Evolutionary conservation across 37 sponge, comb jelly and placozoan genomes (phyloP).

Genomic region (Trichoplax adhaerens): DNA sequence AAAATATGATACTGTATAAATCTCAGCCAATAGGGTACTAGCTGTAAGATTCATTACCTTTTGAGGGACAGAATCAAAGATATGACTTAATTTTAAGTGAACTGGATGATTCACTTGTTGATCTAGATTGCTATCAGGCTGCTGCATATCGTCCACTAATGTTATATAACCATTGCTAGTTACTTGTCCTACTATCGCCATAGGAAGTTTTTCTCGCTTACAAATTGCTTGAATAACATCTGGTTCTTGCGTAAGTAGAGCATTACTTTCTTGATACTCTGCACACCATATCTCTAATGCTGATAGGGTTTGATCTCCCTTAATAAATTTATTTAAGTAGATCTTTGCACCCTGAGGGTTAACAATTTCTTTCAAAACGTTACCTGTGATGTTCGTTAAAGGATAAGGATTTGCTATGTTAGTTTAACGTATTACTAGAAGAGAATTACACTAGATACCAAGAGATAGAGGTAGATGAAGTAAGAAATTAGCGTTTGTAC

Average conservation of each 20-base stretch:
- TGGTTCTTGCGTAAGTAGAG: slow-evolving; percentile 3
- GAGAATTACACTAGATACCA: too few relatives aligned
- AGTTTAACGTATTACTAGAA: too few relatives aligned
- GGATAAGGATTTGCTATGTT: too few relatives aligned
- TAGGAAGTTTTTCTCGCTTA: background rate
- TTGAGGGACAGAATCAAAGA: slow-evolving; percentile 1
- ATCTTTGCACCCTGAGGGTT: slow-evolving; percentile 10
- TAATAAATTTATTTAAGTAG: background rate
- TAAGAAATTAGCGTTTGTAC: too few relatives aligned
- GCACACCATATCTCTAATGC: slow-evolving; percentile 12
- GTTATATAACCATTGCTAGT: slow-evolving; percentile 5
- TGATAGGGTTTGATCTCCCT: slow-evolving; percentile 10
- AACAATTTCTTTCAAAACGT: slow-evolving; percentile 17
- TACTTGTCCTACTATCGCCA: slow-evolving; percentile 3
- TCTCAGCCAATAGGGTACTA: too few relatives aligned
- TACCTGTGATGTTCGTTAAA: background rate
- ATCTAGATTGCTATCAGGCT: background rate
- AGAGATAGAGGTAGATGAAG: too few relatives aligned
- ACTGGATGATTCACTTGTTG: background rate
- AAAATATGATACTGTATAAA: too few relatives aligned
- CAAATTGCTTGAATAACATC: slow-evolving; percentile 2
- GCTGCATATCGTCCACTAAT: background rate
- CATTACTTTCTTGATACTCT: slow-evolving; percentile 17
- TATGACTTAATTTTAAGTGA: background rate
- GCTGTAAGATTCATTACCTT: background rate